Evolutionary conservation across 2,797 vertebrate genomes (phyloP).

Genomic region (Coilia nasus): DNA sequence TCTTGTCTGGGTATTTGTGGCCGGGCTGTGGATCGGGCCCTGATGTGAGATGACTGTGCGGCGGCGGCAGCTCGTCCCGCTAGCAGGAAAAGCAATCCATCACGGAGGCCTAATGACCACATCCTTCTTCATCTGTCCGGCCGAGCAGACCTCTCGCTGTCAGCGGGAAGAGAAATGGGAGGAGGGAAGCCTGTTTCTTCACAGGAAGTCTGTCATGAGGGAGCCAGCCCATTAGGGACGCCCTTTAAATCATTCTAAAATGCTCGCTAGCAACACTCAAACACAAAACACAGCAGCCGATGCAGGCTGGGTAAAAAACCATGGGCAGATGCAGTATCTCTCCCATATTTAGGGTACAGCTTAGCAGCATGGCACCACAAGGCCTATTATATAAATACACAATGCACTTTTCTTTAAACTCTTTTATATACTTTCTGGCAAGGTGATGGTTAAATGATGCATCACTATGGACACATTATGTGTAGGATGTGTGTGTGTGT

Average conservation of each 20-base stretch:
- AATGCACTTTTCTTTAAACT: neutral
- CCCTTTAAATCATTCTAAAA: constrained; percentile 19
- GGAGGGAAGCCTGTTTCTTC: neutral
- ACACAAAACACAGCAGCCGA: neutral
- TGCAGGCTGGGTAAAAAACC: neutral
- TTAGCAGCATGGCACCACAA: neutral
- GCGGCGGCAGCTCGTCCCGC: neutral
- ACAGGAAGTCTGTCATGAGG: constrained; percentile 21
- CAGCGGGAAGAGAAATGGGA: neutral
- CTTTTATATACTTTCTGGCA: neutral
- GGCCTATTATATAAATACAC: neutral
- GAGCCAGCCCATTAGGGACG: constrained; percentile 2
- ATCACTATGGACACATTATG: neutral
- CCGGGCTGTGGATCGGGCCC: neutral
- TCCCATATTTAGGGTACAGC: neutral
- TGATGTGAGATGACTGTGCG: constrained; percentile 12
- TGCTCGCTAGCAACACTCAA: constrained; percentile 18
- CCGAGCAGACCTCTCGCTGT: constrained; percentile 16
- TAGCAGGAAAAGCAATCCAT: constrained; percentile 14
- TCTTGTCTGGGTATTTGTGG: constrained; percentile 24
- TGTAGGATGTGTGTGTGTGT: neutral
- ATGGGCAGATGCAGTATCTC: neutral
- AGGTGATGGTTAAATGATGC: neutral
- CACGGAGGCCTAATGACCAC: constrained; percentile 11
- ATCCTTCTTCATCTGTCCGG: constrained; percentile 25